These are phyloP conservation scores for Periphyllus acericola DNA, from an alignment of 2,888 invertebrate genomes.

Conservation along the genomic window DNA sequence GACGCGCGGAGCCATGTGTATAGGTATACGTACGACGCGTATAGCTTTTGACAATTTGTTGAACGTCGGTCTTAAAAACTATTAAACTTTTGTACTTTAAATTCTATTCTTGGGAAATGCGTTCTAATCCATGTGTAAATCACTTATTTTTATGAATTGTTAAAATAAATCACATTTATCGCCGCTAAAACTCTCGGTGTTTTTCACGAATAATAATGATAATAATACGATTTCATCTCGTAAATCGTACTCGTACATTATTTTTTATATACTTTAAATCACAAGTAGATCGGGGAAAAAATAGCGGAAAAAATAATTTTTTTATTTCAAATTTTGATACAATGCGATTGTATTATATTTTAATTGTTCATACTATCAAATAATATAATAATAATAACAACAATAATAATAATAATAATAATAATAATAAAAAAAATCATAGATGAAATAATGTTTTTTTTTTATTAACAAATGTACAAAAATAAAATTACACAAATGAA, in stretches of 20 bases:
- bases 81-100: constrained; percentile 28
- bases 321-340: neutral
- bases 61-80: constrained; percentile 37
- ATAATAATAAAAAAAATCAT: neutral
- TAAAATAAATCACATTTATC: constrained; percentile 34
- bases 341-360: too few relatives aligned
- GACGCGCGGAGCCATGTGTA: constrained; percentile 13
- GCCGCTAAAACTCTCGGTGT: neutral
- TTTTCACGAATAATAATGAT: constrained; percentile 6
- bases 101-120: constrained; percentile 25
- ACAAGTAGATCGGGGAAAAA: neutral
- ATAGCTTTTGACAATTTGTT: constrained; percentile 51
- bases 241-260: too few relatives aligned
- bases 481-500: neutral
- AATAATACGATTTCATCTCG: neutral
- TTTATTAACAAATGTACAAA: neutral
- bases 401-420: too few relatives aligned
- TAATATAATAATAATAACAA: too few relatives aligned
- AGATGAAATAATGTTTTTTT: neutral
- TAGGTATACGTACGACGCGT: neutral
- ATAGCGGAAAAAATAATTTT: neutral
- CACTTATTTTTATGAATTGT: constrained; percentile 26
- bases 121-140: neutral
- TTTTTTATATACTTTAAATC: neutral
- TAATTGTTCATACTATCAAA: too few relatives aligned